phyloP scores from a whole-genome alignment of 2,797 vertebrate genomes.

The Pseudochromis fuscus region DNA sequence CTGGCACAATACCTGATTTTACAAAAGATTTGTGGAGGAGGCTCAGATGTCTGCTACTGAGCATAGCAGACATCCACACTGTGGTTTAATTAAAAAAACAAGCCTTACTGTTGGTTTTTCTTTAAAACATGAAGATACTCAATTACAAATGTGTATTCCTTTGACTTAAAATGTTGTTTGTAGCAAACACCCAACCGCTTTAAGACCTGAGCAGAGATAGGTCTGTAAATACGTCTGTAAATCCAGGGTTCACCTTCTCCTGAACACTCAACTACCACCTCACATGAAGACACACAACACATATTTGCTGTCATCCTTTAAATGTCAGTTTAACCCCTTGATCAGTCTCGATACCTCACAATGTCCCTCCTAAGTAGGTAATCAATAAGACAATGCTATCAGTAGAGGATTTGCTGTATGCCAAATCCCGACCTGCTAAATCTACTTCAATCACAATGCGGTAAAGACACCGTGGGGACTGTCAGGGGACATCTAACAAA shows the following conservation, averaged over 20 bases:
- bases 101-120: slow-evolving; percentile 14
- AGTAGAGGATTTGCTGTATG: slow-evolving; percentile 27
- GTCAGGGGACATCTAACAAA: not conserved
- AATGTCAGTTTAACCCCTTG: slow-evolving; percentile 34
- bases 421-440: slow-evolving; percentile 7
- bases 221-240: slow-evolving; percentile 51
- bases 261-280: not conserved
- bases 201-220: slow-evolving; percentile 35
- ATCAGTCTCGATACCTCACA: slow-evolving; percentile 15
- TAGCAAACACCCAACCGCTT: not conserved
- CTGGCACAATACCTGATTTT: slow-evolving; percentile 54
- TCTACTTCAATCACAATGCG: slow-evolving; percentile 3
- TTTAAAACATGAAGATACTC: not conserved
- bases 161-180: not conserved
- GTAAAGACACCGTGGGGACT: not conserved
- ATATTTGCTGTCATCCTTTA: not conserved
- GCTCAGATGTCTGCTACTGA: slow-evolving; percentile 23
- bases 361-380: slow-evolving; percentile 14
- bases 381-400: slow-evolving; percentile 35
- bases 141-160: slow-evolving; percentile 10
- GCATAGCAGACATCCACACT: slow-evolving; percentile 19
- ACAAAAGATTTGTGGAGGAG: slow-evolving; percentile 56
- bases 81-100: slow-evolving; percentile 35
- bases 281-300: slow-evolving; percentile 9
- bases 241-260: slow-evolving; percentile 48